Percentiles rank a stretch among this genome's conserved stretches.
These are phyloP conservation scores for Cordilura impudica DNA, from an alignment of 2,888 invertebrate species.

Conservation along the genomic window DNA sequence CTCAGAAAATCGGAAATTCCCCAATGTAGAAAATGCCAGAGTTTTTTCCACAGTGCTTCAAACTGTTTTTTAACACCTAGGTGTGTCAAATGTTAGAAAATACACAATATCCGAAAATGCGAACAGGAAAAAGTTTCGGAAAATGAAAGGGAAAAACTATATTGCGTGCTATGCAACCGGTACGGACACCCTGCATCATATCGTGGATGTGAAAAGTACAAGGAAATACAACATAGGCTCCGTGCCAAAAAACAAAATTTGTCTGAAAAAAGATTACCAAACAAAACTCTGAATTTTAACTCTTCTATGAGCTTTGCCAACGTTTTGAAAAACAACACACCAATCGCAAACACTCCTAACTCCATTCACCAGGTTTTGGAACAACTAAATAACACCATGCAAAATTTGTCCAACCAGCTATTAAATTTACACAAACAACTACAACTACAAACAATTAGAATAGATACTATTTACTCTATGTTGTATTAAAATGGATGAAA, in stretches of 20 bases:
- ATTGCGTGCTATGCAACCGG: conserved; percentile 12
- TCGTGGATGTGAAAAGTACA: not conserved
- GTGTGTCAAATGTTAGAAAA: conserved; percentile 15
- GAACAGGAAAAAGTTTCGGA: not conserved
- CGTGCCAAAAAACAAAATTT: conserved; percentile 9
- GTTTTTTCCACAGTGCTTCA: too few species aligned
- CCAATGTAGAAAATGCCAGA: too few species aligned
- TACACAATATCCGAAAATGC: conserved; percentile 13
- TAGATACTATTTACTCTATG: too few species aligned
- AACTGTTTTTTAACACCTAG: too few species aligned
- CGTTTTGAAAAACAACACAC: conserved; percentile 2
- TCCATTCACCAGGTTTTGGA: not conserved
- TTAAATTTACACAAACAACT: conserved; percentile 37
- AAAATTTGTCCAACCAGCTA: conserved; percentile 40
- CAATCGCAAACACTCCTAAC: not conserved
- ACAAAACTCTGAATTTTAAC: not conserved
- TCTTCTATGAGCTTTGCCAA: not conserved
- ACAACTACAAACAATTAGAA: too few species aligned
- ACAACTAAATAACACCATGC: conserved; percentile 2
- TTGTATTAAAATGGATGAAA: conserved; percentile 25
- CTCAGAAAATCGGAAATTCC: conserved; percentile 25
- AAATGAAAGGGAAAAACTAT: conserved; percentile 24
- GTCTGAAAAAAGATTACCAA: not conserved
- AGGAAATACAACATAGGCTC: not conserved
- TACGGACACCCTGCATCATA: not conserved